These are phyloP conservation scores for Pheosia gnoma DNA, from an alignment of 2,888 invertebrate genomes.

Conservation along the genomic window DNA sequence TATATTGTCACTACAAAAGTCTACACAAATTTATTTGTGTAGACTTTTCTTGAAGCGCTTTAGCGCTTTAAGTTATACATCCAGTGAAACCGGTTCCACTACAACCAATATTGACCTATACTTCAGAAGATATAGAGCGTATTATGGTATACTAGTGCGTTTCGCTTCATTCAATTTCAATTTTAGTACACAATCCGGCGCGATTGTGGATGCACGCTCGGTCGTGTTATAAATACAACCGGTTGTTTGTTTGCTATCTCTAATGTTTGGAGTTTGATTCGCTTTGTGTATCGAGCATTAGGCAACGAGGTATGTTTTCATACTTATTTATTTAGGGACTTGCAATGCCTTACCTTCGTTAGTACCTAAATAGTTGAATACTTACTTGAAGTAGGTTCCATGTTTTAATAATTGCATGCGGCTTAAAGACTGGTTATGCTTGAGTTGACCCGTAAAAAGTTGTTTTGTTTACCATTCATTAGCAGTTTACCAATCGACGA, in stretches of 20 bases:
- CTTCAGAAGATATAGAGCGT: background rate
- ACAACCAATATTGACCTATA: background rate
- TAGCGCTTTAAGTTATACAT: background rate
- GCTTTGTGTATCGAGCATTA: constrained; percentile 2
- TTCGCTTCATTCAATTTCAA: background rate
- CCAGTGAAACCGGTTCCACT: too few relatives aligned
- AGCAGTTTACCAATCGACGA: background rate
- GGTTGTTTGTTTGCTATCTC: background rate
- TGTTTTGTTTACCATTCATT: background rate
- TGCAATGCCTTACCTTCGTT: too few relatives aligned
- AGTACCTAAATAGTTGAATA: too few relatives aligned
- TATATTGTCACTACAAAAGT: too few relatives aligned
- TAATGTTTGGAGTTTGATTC: background rate
- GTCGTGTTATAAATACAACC: background rate
- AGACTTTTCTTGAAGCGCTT: too few relatives aligned
- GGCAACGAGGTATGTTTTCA: background rate
- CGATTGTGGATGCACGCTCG: background rate
- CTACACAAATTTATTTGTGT: background rate
- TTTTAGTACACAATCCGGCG: constrained; percentile 1
- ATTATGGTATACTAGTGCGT: background rate
- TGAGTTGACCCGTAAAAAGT: background rate
- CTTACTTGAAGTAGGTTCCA: background rate
- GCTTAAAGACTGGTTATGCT: background rate
- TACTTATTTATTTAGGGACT: background rate
- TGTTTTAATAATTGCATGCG: background rate